Evolutionary conservation across 2,888 invertebrate species (phyloP), one percentile per base, ranked within the genome.

Genomic region (Tinea pellionella): DNA sequence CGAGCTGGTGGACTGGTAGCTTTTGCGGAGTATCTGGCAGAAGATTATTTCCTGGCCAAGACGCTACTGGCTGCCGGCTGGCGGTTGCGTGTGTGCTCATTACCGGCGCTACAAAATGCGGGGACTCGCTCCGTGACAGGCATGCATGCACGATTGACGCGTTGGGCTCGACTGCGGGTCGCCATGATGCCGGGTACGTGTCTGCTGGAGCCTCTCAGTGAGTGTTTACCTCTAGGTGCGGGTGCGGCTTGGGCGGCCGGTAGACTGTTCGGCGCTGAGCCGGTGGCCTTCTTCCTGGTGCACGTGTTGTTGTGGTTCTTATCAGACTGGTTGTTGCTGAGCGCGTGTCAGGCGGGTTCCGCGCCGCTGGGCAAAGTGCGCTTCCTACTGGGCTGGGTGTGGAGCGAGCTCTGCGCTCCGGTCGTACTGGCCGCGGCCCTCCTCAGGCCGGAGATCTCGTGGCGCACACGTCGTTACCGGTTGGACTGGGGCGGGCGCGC

Each of bases 31-130:
- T 99, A 97, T 79, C 88, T 99, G 58, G 99, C 99, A 0, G 99
- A 99, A 83, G 99, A 99, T 80, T 99, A 95, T 86, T 99, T 99
- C 78, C 94, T 99, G 75, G 97, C 98, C 60, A 95, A 97, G 80
- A 92, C 93, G 60, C 90, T 98, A 66, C 91, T 92, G 42, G 93
- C 95, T 68, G 90, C 93, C 42, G 97, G 98, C 6, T 99, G 96
- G 95, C 91, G 92, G 69, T 93, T 96, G 78, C 91, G 94, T 1
- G 94, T 99, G 63, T 93, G 96, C 69, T 95, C 96, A 73, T 94
- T 96, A 73, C 98, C 99, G 8, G 99, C 98, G 16, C 90, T 96
- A 83, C 99, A 99, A 87, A 99, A 99, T 81, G 93, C 94, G 62
- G 98, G 98, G 4, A 89, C 93, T 67, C 93, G 94, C 83, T 94